Percentiles rank a stretch among this genome's conserved stretches.
Evolutionary conservation across 1,140 invertebrate genomes (phyloP).

Genomic region (Chironomus tepperi): DNA sequence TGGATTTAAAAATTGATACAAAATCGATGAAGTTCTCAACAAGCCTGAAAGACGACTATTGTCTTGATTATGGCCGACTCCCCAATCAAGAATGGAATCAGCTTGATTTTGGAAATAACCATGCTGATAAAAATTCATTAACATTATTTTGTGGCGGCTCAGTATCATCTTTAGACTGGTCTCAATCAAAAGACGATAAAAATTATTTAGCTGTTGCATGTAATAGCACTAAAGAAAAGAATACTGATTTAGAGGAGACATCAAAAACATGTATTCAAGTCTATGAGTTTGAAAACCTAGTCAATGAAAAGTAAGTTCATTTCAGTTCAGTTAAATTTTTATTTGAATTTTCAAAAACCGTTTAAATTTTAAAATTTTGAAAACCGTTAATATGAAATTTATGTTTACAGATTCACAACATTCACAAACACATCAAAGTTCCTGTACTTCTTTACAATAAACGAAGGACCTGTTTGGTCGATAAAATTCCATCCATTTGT

Average conservation of each 20-base stretch:
- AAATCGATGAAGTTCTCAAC: background rate
- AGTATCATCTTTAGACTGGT: background rate
- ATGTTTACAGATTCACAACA: background rate
- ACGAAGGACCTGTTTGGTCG: background rate
- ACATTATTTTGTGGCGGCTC: background rate
- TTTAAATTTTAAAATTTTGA: no score
- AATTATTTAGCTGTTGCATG: slow-evolving; percentile 9
- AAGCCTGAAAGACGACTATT: background rate
- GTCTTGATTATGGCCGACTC: background rate
- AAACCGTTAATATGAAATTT: no score
- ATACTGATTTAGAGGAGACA: background rate
- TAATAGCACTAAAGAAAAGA: background rate
- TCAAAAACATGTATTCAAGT: background rate
- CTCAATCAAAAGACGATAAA: background rate
- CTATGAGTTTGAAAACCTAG: background rate
- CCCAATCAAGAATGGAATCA: background rate
- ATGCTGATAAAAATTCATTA: background rate
- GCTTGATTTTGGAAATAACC: background rate
- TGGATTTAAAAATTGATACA: background rate
- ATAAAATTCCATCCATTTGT: slow-evolving; percentile 5
- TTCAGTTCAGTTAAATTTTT: no score
- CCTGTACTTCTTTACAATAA: background rate
- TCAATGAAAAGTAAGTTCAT: background rate
- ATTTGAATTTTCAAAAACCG: no score
- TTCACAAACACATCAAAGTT: background rate